Evolutionary conservation across 92 coral and sea anemone species (phyloP).

Genomic region (Paragorgia papillata): DNA sequence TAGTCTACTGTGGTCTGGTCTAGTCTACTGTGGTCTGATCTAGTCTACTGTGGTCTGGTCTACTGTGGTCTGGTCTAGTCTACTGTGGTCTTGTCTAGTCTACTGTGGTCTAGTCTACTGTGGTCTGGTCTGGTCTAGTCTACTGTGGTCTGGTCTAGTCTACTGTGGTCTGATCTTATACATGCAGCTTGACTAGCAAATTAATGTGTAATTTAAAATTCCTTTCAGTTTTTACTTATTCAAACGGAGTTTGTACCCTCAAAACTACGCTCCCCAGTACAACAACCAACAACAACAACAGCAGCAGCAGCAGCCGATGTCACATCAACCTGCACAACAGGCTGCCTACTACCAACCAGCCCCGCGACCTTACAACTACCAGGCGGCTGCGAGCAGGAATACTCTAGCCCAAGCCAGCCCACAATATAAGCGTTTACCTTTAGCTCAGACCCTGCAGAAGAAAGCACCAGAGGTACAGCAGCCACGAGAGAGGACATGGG

Average conservation of each 20-base stretch:
- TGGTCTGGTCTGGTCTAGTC: too few relatives aligned
- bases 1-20: too few relatives aligned
- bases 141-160: too few relatives aligned
- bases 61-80: too few relatives aligned
- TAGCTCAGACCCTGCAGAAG: slow-evolving; percentile 10
- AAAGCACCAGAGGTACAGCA: slow-evolving; percentile 28
- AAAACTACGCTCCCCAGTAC: background rate
- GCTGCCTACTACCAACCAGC: slow-evolving; percentile 7
- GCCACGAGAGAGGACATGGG: slow-evolving; percentile 47
- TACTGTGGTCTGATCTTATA: too few relatives aligned
- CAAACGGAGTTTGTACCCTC: slow-evolving; percentile 19
- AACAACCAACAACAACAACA: slow-evolving; percentile 1
- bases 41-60: too few relatives aligned
- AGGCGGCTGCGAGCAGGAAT: slow-evolving; percentile 26
- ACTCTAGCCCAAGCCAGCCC: slow-evolving; percentile 10
- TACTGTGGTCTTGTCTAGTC: too few relatives aligned
- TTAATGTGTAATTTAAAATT: too few relatives aligned
- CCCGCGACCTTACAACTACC: slow-evolving; percentile 26
- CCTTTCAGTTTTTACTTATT: slow-evolving; percentile 13
- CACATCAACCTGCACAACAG: slow-evolving; percentile 1
- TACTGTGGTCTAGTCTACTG: too few relatives aligned
- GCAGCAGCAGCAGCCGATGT: background rate
- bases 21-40: too few relatives aligned
- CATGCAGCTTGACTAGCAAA: too few relatives aligned
- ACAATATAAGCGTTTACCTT: background rate